These are phyloP conservation scores for Hydropsyche tenuis DNA, from an alignment of 1,140 invertebrate genomes.

Conservation along the genomic window DNA sequence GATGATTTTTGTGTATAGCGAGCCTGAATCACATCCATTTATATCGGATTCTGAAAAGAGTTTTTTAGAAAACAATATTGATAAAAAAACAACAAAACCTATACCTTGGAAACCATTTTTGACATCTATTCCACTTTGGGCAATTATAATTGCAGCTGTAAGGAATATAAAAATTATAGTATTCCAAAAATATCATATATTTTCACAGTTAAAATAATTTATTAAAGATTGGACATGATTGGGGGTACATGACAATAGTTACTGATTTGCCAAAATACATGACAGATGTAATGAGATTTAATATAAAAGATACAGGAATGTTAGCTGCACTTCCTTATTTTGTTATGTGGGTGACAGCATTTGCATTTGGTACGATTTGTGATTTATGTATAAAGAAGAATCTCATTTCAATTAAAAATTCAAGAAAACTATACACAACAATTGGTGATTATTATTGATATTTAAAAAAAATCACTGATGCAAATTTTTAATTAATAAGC, in stretches of 20 bases:
- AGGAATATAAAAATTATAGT: no score
- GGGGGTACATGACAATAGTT: conserved; percentile 86
- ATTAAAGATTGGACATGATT: conserved; percentile 81
- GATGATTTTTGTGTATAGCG: conserved; percentile 74
- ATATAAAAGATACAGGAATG: conserved; percentile 71
- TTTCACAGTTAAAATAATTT: conserved; percentile 34
- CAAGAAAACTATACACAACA: conserved; percentile 68
- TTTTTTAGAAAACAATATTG: conserved; percentile 73
- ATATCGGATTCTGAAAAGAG: conserved; percentile 80
- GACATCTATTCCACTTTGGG: conserved; percentile 77
- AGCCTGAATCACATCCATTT: conserved; percentile 81
- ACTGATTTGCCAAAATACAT: conserved; percentile 89
- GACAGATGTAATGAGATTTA: conserved; percentile 78
- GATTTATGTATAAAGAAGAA: conserved; percentile 66
- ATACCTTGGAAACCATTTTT: conserved; percentile 77
- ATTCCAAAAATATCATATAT: no score
- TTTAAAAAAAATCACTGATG: neutral
- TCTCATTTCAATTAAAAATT: conserved; percentile 63
- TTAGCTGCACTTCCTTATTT: conserved; percentile 68
- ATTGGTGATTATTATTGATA: conserved; percentile 59
- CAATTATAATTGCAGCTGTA: conserved; percentile 68
- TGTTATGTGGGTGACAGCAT: conserved; percentile 69
- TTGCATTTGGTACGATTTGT: conserved; percentile 64
- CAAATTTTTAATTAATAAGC: no score
- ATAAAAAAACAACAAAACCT: conserved; percentile 54